Conservation (phyloP, 2,888 invertebrate genomes). For the Drosophila picticornis region DNA sequence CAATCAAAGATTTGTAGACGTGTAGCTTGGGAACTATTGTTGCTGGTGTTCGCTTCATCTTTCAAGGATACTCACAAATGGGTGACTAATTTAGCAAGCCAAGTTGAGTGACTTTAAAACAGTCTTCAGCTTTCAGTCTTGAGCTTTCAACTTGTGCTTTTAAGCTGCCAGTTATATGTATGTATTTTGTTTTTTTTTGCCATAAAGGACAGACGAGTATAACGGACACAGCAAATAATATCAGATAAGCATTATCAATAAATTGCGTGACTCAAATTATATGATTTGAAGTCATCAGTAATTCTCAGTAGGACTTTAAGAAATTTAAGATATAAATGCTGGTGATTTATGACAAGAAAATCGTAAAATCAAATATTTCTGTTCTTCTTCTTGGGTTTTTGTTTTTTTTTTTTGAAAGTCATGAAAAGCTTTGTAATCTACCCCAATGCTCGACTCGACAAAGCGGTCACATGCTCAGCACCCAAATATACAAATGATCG, state of each 20-base stretch:
- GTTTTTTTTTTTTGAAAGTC: neutral
- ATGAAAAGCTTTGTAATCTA: constrained; percentile 24
- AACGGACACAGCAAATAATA: neutral
- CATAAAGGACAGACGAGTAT: neutral
- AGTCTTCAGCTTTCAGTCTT: neutral
- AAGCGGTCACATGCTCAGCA: neutral
- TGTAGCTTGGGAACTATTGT: neutral
- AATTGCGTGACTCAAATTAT: neutral
- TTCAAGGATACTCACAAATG: neutral
- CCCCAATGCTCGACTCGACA: constrained; percentile 5
- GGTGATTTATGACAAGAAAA: neutral
- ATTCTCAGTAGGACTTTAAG: neutral
- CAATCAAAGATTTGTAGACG: neutral
- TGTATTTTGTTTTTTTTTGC: neutral
- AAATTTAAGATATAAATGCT: neutral
- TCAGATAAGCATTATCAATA: neutral
- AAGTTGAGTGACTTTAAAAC: neutral
- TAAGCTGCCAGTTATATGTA: neutral
- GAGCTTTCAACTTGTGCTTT: neutral
- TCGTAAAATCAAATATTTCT: neutral
- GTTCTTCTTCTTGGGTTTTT: neutral
- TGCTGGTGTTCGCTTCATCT: neutral
- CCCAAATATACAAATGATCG: constrained; percentile 28
- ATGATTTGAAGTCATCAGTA: neutral
- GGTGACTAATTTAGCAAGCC: neutral